These are phyloP conservation scores for Muntiacus muntjak DNA, from an alignment of 2,113 vertebrate genomes.

Conservation along the genomic window DNA sequence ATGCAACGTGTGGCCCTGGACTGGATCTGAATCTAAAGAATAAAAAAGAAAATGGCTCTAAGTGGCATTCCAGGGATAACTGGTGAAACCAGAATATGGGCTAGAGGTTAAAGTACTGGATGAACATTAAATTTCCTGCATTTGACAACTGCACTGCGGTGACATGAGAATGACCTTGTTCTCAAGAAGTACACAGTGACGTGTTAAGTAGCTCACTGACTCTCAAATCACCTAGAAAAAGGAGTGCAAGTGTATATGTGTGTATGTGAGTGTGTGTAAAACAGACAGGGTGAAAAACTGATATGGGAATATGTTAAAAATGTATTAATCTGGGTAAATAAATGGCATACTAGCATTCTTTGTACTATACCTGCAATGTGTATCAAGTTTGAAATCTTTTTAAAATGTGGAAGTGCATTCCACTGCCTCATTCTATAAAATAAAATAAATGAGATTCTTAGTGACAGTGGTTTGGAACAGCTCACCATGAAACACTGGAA, in stretches of 20 bases:
- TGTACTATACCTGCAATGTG: neutral
- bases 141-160: neutral
- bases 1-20: neutral
- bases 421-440: neutral
- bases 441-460: neutral
- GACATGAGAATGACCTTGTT: neutral
- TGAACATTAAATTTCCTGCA: neutral
- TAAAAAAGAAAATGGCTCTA: neutral
- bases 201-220: neutral
- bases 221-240: neutral
- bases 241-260: neutral
- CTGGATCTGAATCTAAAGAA: neutral
- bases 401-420: neutral
- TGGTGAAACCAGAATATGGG: neutral
- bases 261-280: neutral
- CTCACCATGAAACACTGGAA: neutral
- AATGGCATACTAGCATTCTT: neutral
- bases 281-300: neutral
- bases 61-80: neutral
- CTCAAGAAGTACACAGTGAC: neutral
- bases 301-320: neutral
- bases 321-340: neutral
- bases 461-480: neutral
- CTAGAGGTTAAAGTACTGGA: neutral
- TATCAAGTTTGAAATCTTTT: neutral